Evolutionary conservation across 2,888 invertebrate genomes (phyloP).

Genomic region (Lamellibrachia columna): DNA sequence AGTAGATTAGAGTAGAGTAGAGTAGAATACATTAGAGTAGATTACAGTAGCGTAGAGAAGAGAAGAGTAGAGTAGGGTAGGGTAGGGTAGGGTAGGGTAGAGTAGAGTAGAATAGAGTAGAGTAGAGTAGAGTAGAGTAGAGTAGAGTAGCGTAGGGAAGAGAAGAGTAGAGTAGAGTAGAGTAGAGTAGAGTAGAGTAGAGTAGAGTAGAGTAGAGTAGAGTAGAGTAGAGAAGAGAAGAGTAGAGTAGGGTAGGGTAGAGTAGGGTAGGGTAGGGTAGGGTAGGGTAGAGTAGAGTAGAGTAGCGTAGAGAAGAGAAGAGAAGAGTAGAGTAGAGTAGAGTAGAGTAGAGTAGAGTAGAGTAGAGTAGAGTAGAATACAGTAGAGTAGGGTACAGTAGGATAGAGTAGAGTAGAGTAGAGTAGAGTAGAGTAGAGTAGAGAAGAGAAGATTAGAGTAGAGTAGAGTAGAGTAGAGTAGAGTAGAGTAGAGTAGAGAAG

Average conservation of each 20-base stretch:
- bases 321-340: constrained; percentile 24
- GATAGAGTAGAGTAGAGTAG: constrained; percentile 18
- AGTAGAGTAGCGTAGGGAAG: background rate
- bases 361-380: constrained; percentile 23
- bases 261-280: constrained; percentile 12
- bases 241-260: constrained; percentile 16
- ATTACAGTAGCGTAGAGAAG: too few species aligned
- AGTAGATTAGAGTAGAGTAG: too few species aligned
- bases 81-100: background rate
- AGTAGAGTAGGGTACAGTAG: background rate
- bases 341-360: constrained; percentile 24
- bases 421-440: constrained; percentile 25
- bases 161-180: background rate
- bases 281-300: constrained; percentile 27
- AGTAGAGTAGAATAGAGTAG: background rate
- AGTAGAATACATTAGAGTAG: too few species aligned
- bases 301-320: too few species aligned
- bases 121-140: background rate
- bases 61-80: background rate
- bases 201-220: background rate
- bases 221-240: constrained; percentile 14
- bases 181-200: background rate
- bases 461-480: too few species aligned
- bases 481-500: too few species aligned
- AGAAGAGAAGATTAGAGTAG: too few species aligned